A percentile compares a stretch with the other conserved stretches of the same genome.
Evolutionary conservation across 1,140 invertebrate species (phyloP).

Genomic region (Cydia pomonella): DNA sequence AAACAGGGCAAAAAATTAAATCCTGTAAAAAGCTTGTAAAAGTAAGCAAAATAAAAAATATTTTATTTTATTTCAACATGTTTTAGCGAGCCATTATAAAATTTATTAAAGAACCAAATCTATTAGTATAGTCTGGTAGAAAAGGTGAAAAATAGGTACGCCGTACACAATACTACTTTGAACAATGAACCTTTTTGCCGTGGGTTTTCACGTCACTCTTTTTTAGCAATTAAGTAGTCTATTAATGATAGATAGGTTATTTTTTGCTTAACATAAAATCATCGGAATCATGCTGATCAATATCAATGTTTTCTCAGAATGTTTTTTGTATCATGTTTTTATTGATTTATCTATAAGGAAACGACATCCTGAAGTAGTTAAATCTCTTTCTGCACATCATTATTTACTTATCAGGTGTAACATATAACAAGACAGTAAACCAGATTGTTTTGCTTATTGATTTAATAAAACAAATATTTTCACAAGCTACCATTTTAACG

Average conservation of each 20-base stretch:
- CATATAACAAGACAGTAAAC: neutral
- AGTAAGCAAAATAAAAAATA: too few species aligned
- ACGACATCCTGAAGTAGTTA: too few species aligned
- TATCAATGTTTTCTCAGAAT: neutral
- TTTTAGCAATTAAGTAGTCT: neutral
- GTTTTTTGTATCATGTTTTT: neutral
- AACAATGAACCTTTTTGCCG: neutral
- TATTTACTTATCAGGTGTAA: constrained; percentile 24
- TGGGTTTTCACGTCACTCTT: neutral
- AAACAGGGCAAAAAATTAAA: too few species aligned
- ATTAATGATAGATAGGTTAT: neutral
- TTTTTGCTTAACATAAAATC: constrained; percentile 2
- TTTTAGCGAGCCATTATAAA: too few species aligned
- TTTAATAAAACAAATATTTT: constrained; percentile 5
- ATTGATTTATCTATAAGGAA: too few species aligned
- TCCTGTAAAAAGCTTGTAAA: too few species aligned
- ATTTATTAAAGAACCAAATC: too few species aligned
- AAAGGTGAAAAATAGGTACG: neutral
- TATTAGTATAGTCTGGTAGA: neutral
- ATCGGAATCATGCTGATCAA: neutral
- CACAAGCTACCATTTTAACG: constrained; percentile 13
- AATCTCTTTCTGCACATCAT: neutral
- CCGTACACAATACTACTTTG: neutral
- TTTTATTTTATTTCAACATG: too few species aligned
- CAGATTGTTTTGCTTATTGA: neutral